A percentile compares a stretch with the other conserved stretches of the same genome.
Evolutionary conservation across 2,888 invertebrate species (phyloP).

Genomic region (Abrostola triplasia): DNA sequence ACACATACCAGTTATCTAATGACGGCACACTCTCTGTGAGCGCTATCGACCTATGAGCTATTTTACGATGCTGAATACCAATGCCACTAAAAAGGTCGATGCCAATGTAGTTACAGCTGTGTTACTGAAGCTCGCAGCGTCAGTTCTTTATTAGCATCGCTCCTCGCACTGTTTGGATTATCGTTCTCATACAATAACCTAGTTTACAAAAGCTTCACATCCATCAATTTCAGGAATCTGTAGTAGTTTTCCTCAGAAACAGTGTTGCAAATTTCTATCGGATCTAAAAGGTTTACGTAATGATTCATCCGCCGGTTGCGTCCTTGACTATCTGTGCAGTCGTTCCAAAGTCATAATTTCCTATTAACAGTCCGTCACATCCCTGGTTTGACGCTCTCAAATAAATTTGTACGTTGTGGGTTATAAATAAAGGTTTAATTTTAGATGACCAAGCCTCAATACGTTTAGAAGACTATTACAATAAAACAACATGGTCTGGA

Average conservation of each 20-base stretch:
- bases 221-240: constrained; percentile 22
- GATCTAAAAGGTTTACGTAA: constrained; percentile 28
- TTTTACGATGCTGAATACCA: constrained; percentile 6
- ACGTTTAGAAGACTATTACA: constrained; percentile 63
- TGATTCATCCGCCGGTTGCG: constrained; percentile 23
- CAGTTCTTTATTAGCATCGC: neutral
- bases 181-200: constrained; percentile 5
- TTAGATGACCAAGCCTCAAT: constrained; percentile 64
- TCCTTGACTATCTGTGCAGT: constrained; percentile 34
- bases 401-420: constrained; percentile 52
- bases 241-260: constrained; percentile 6
- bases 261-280: neutral
- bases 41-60: constrained; percentile 5
- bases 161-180: neutral
- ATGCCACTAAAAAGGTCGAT: constrained; percentile 3
- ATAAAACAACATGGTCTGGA: constrained; percentile 38
- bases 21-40: neutral
- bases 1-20: neutral
- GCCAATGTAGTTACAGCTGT: constrained; percentile 4
- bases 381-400: constrained; percentile 52
- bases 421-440: constrained; percentile 68
- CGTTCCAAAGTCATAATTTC: constrained; percentile 48
- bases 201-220: constrained; percentile 20
- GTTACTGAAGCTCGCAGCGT: neutral
- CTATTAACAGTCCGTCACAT: constrained; percentile 51